These are phyloP conservation scores for Venustaconcha ellipsiformis DNA, from an alignment of 1,140 invertebrate species.

Conservation along the genomic window DNA sequence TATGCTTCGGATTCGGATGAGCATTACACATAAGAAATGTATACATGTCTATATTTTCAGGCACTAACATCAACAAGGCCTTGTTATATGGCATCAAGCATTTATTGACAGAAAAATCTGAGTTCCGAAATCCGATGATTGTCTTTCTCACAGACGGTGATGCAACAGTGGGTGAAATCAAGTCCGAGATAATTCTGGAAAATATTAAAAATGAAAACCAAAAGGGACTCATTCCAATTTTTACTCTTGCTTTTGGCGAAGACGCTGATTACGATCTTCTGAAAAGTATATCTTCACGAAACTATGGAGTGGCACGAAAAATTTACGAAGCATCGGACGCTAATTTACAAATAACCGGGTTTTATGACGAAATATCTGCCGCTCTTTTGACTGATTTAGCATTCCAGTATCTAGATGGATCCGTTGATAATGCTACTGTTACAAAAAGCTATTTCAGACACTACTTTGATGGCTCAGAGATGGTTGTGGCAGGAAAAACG, in stretches of 20 bases:
- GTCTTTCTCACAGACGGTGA: conserved; percentile 84
- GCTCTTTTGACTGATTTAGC: conserved; percentile 33
- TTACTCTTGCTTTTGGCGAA: conserved; percentile 79
- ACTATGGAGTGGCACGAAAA: conserved; percentile 78
- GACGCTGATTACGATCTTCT: conserved; percentile 78
- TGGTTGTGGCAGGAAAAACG: conserved; percentile 45
- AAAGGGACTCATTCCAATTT: conserved; percentile 65
- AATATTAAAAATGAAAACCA: conserved; percentile 52
- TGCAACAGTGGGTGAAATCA: conserved; percentile 75
- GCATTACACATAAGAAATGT: too few species aligned
- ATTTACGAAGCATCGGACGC: conserved; percentile 83
- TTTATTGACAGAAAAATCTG: conserved; percentile 8
- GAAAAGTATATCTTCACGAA: conserved; percentile 76
- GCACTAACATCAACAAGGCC: conserved; percentile 50
- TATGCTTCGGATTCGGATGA: too few species aligned
- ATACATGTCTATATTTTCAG: conserved; percentile 22
- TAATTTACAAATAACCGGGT: conserved; percentile 77
- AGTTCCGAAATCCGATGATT: conserved; percentile 71
- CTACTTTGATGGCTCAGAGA: conserved; percentile 49
- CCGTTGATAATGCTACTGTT: conserved; percentile 21
- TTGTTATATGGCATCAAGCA: conserved; percentile 35
- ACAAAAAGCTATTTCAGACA: conserved; percentile 28
- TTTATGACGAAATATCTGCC: conserved; percentile 69
- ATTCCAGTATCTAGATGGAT: conserved; percentile 36
- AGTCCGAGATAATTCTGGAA: conserved; percentile 72